Percentiles rank a stretch among this genome's conserved stretches.
These are phyloP conservation scores for Entelurus aequoreus DNA, from an alignment of 2,113 vertebrate genomes.

Conservation along the genomic window DNA sequence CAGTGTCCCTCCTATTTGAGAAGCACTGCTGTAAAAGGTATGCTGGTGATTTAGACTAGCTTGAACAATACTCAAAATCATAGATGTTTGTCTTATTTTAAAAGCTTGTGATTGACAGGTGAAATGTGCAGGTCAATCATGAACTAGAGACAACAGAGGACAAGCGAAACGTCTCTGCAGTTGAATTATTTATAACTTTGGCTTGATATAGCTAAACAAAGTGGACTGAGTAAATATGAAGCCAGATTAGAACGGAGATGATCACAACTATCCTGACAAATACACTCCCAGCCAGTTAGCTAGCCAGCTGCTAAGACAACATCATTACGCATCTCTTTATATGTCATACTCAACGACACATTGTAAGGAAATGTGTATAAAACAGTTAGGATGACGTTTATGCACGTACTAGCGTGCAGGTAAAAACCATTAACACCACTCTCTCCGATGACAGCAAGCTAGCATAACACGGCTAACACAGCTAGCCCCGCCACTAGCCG, in stretches of 20 bases:
- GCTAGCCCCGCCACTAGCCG: slow-evolving; percentile 26
- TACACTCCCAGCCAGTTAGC: neutral
- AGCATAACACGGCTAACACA: slow-evolving; percentile 32
- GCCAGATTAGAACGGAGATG: neutral
- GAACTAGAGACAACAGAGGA: slow-evolving; percentile 25
- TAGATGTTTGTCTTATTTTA: neutral
- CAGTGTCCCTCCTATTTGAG: too few relatives aligned
- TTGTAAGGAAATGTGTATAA: neutral
- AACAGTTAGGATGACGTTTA: neutral
- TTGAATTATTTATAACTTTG: slow-evolving; percentile 52
- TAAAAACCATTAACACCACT: neutral
- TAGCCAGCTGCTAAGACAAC: slow-evolving; percentile 19
- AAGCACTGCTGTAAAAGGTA: too few relatives aligned
- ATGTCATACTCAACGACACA: too few relatives aligned
- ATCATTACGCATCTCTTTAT: neutral
- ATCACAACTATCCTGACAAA: neutral
- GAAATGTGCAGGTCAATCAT: neutral
- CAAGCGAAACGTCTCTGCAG: slow-evolving; percentile 28
- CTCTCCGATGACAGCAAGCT: slow-evolving; percentile 19
- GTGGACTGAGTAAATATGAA: neutral
- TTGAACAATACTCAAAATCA: too few relatives aligned
- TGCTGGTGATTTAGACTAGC: too few relatives aligned
- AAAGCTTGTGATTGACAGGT: neutral
- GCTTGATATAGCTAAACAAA: neutral
- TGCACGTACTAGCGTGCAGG: neutral